Percentiles rank a stretch among this genome's conserved stretches.
Conservation (phyloP, 2,797 vertebrate genomes). For the Gallinago nigripennis region DNA sequence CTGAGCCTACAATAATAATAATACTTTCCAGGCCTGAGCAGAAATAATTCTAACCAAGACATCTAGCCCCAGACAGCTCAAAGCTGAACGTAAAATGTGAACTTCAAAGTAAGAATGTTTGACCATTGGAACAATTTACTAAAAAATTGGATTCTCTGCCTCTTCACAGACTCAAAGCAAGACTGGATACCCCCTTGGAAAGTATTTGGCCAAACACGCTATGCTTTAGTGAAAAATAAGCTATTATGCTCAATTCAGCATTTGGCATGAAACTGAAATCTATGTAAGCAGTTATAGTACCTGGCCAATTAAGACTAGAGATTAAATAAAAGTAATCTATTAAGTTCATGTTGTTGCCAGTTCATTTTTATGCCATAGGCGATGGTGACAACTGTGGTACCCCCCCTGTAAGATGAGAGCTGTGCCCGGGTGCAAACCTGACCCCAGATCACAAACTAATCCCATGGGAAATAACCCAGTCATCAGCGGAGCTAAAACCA, state of each 20-base stretch:
- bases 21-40: not conserved
- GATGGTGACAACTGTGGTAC: not conserved
- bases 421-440: not conserved
- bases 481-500: not conserved
- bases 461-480: not conserved
- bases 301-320: not conserved
- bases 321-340: not conserved
- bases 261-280: not conserved
- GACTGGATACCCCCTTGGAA: not conserved
- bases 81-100: not conserved
- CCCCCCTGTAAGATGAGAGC: not conserved
- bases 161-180: not conserved
- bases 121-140: not conserved
- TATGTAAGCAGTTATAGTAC: not conserved
- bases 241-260: not conserved
- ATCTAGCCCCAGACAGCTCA: not conserved
- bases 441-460: not conserved
- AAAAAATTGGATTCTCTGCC: not conserved
- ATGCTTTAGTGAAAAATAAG: not conserved
- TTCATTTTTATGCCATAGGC: not conserved
- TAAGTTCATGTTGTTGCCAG: not conserved
- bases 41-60: not conserved
- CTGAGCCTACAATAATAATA: not conserved
- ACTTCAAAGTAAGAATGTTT: not conserved
- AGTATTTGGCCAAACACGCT: not conserved